Conservation (phyloP, 2,113 vertebrate species). For the Narcine bancroftii region DNA sequence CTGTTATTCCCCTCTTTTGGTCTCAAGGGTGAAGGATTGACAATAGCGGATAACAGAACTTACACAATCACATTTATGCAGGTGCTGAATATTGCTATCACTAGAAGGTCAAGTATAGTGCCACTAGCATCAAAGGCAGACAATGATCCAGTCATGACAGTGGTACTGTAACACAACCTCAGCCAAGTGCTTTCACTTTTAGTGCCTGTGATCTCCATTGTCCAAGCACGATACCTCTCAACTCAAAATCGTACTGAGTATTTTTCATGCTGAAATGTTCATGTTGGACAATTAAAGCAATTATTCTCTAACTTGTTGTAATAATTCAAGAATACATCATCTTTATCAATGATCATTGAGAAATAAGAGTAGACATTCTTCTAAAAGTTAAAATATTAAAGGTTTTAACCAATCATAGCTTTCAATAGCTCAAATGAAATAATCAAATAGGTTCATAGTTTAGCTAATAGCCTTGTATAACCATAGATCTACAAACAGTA, state of each 20-base stretch:
- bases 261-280: conserved; percentile 9
- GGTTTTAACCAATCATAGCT: neutral
- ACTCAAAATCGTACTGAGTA: neutral
- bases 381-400: neutral
- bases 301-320: neutral
- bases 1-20: conserved; percentile 30
- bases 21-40: conserved; percentile 29
- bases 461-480: neutral
- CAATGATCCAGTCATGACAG: conserved; percentile 8
- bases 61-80: conserved; percentile 16
- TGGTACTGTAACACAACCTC: conserved; percentile 12
- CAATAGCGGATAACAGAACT: conserved; percentile 29
- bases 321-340: neutral
- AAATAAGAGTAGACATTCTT: neutral
- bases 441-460: neutral
- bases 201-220: conserved; percentile 4
- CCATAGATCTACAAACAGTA: neutral
- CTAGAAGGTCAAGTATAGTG: conserved; percentile 16
- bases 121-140: conserved; percentile 2
- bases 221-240: neutral
- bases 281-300: neutral
- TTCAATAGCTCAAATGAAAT: neutral
- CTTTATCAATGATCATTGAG: neutral
- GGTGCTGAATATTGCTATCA: conserved; percentile 11
- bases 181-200: neutral